These are phyloP conservation scores for Onthophagus sagittarius DNA, from an alignment of 2,888 invertebrate genomes.

Conservation along the genomic window DNA sequence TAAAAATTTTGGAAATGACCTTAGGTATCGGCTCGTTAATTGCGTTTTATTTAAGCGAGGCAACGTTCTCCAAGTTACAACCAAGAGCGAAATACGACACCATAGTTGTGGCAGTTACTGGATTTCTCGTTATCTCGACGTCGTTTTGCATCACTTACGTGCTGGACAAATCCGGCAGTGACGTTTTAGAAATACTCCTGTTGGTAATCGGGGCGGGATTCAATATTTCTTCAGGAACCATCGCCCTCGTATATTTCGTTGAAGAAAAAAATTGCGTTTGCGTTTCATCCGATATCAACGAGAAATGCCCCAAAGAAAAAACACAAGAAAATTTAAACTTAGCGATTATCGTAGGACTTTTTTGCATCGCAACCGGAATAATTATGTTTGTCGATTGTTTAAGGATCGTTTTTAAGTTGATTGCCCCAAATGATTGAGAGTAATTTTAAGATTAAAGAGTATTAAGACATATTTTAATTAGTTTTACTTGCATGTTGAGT, in stretches of 20 bases:
- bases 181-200: neutral
- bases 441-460: neutral
- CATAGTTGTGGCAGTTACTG: neutral
- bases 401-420: neutral
- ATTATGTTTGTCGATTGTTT: neutral
- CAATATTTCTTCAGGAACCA: neutral
- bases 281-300: neutral
- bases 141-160: neutral
- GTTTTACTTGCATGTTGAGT: no score
- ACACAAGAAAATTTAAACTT: neutral
- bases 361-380: neutral
- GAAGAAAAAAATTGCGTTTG: neutral
- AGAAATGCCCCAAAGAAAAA: neutral
- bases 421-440: neutral
- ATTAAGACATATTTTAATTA: no score
- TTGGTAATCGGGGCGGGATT: neutral
- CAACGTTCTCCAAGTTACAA: neutral
- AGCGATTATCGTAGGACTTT: neutral
- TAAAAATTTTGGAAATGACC: neutral
- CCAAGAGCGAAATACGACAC: neutral
- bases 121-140: neutral
- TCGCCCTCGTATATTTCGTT: neutral
- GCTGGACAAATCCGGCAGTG: neutral
- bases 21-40: neutral
- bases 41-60: neutral